phyloP scores from a whole-genome alignment of 1,140 invertebrate species.

The Penaeus indicus region DNA sequence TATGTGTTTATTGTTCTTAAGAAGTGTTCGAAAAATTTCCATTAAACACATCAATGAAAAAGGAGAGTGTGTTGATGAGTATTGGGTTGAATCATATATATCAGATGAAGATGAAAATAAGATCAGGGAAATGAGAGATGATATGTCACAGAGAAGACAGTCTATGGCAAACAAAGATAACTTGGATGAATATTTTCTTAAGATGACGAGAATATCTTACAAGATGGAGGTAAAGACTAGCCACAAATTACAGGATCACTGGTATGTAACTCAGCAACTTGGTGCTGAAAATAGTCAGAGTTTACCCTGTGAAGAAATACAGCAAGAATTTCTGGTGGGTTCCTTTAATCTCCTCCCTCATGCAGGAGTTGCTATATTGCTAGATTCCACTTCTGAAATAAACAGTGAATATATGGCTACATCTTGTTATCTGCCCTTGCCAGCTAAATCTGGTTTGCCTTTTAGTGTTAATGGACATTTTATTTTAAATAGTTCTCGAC shows the following conservation, averaged over 20 bases:
- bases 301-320: conserved; percentile 23
- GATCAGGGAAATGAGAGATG: no score
- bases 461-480: conserved; percentile 54
- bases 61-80: neutral
- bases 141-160: no score
- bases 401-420: conserved; percentile 6
- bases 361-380: conserved; percentile 33
- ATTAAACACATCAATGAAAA: neutral
- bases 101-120: no score
- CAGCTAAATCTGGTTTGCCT: conserved; percentile 26
- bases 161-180: no score
- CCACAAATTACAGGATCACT: neutral
- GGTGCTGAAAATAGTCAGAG: neutral
- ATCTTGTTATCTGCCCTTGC: conserved; percentile 42
- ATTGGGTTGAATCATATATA: neutral
- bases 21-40: conserved; percentile 20
- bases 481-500: conserved; percentile 27
- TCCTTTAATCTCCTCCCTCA: conserved; percentile 34
- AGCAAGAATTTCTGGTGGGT: conserved; percentile 8
- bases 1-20: neutral
- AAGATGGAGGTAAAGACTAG: conserved; percentile 20
- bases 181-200: neutral
- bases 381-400: neutral
- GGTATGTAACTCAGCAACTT: conserved; percentile 40
- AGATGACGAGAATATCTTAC: conserved; percentile 27